A percentile compares a stretch with the other conserved stretches of the same genome.
These are phyloP conservation scores for Pardosa pseudoannulata DNA, from an alignment of 2,888 invertebrate species.

Conservation along the genomic window DNA sequence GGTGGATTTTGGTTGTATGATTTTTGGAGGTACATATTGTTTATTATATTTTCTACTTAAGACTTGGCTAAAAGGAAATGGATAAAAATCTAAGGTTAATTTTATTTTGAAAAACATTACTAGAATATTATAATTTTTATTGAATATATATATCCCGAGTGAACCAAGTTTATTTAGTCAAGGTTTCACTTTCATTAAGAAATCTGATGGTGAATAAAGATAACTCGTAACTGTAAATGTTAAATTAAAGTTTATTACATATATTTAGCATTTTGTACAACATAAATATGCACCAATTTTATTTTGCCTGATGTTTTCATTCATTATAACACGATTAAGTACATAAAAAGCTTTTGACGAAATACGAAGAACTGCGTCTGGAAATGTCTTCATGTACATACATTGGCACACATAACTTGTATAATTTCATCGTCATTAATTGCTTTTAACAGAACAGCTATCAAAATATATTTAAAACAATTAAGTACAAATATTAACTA, in stretches of 20 bases:
- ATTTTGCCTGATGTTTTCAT: constrained; percentile 31
- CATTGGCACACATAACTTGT: constrained; percentile 34
- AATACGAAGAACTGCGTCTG: constrained; percentile 57
- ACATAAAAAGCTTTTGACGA: constrained; percentile 66
- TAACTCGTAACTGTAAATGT: constrained; percentile 34
- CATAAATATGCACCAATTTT: constrained; percentile 69
- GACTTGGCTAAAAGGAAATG: no score
- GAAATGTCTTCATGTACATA: constrained; percentile 42
- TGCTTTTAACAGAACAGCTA: constrained; percentile 47
- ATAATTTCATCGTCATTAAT: constrained; percentile 26
- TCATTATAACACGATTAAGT: constrained; percentile 38
- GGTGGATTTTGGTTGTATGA: no score
- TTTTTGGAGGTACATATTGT: no score
- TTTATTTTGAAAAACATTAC: no score
- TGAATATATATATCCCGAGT: no score
- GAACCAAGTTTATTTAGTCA: no score
- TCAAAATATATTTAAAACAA: constrained; percentile 40
- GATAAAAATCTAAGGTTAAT: no score
- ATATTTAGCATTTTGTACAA: constrained; percentile 61
- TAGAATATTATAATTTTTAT: no score
- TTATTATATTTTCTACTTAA: no score
- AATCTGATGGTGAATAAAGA: not conserved
- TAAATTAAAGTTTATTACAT: constrained; percentile 66
- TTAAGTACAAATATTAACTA: constrained; percentile 48
- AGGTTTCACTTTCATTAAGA: no score